Conservation (phyloP, 1,140 invertebrate species). For the Oscheius sp. region DNA sequence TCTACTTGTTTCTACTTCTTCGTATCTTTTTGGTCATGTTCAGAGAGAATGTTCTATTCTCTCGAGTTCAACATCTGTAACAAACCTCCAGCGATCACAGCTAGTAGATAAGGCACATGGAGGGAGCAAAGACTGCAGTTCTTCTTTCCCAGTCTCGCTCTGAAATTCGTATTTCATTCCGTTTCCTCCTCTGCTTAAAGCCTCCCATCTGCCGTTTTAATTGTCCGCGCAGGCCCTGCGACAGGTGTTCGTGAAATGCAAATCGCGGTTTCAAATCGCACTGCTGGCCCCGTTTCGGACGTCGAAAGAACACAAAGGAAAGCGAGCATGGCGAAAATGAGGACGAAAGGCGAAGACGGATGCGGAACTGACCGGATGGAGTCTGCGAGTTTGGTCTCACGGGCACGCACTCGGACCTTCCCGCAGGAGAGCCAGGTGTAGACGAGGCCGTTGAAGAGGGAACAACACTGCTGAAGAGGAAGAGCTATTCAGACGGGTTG, state of each 20-base stretch:
- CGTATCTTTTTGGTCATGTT: too few relatives aligned
- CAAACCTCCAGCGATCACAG: constrained; percentile 26
- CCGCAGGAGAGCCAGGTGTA: constrained; percentile 4
- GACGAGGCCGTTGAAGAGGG: constrained; percentile 25
- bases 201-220: neutral
- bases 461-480: constrained; percentile 17
- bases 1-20: too few relatives aligned
- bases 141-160: constrained; percentile 2
- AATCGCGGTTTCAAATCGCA: constrained; percentile 2
- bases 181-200: neutral
- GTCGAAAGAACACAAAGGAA: neutral
- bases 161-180: neutral
- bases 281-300: neutral
- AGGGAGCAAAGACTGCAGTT: constrained; percentile 19
- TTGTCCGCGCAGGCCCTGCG: neutral
- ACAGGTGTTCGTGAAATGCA: constrained; percentile 13
- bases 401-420: constrained; percentile 17
- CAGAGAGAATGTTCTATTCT: too few relatives aligned
- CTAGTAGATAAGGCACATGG: constrained; percentile 23
- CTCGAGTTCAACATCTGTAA: too few relatives aligned
- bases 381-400: constrained; percentile 16
- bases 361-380: constrained; percentile 6
- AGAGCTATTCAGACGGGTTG: neutral
- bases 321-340: neutral
- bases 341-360: neutral